Evolutionary conservation across 2,113 vertebrate genomes (phyloP).

Genomic region (Xiphias gladius): DNA sequence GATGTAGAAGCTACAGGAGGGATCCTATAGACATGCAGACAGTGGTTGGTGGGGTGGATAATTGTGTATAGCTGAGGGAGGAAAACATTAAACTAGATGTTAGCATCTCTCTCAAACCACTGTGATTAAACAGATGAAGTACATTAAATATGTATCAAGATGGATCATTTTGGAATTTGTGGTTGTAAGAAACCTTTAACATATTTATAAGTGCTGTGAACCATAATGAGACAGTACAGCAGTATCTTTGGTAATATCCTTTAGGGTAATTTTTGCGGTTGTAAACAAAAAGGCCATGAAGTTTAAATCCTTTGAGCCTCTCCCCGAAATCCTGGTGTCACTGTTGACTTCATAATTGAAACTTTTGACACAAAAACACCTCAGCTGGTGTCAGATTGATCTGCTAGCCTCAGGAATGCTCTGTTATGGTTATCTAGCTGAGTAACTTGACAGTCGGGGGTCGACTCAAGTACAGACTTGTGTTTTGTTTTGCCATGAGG

Average conservation of each 20-base stretch:
- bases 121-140: neutral
- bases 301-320: conserved; percentile 29
- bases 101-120: conserved; percentile 23
- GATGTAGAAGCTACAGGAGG: neutral
- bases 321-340: neutral
- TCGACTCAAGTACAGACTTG: conserved; percentile 46
- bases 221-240: conserved; percentile 40
- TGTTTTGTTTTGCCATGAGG: conserved; percentile 62
- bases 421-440: conserved; percentile 47
- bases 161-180: conserved; percentile 31
- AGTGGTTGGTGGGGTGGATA: conserved; percentile 2
- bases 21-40: conserved; percentile 6
- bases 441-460: conserved; percentile 29
- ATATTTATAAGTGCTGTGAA: conserved; percentile 34
- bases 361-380: conserved; percentile 21
- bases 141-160: conserved; percentile 41
- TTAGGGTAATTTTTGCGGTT: conserved; percentile 3
- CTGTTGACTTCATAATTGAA: conserved; percentile 31
- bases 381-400: conserved; percentile 48
- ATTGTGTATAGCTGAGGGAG: neutral
- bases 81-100: conserved; percentile 31
- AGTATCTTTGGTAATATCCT: conserved; percentile 15
- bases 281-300: conserved; percentile 14
- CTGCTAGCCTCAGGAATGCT: conserved; percentile 29
- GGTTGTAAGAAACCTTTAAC: conserved; percentile 22